Conservation (phyloP, 2,797 vertebrate genomes). For the Echiichthys vipera region DNA sequence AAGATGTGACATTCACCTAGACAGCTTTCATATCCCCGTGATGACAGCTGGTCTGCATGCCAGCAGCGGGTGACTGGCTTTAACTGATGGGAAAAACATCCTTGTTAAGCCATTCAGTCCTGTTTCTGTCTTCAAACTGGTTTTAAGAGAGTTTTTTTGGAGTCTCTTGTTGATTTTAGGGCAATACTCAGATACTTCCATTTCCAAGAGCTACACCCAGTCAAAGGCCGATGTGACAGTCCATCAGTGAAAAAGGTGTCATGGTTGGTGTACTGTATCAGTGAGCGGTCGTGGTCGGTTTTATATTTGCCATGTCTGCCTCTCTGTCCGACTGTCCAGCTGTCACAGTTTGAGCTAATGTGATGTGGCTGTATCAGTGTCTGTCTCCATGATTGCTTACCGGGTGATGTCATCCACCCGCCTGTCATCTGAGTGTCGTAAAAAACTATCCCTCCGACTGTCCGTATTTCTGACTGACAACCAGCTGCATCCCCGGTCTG, state of each 20-base stretch:
- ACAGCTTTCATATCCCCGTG: constrained; percentile 54
- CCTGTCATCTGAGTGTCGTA: constrained; percentile 61
- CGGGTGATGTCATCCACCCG: constrained; percentile 74
- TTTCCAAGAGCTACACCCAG: constrained; percentile 6
- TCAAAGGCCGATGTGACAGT: constrained; percentile 41
- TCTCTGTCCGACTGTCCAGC: constrained; percentile 54
- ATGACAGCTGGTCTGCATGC: constrained; percentile 65
- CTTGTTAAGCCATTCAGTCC: background rate
- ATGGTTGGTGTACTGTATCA: constrained; percentile 58
- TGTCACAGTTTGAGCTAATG: constrained; percentile 67
- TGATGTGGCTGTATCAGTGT: constrained; percentile 60
- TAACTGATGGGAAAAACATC: constrained; percentile 45
- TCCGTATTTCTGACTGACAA: constrained; percentile 35
- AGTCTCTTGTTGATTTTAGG: too few relatives aligned
- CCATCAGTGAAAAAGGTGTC: constrained; percentile 57
- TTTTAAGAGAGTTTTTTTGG: too few relatives aligned
- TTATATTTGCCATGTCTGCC: constrained; percentile 72
- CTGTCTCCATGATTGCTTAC: constrained; percentile 56
- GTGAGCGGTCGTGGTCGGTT: constrained; percentile 54
- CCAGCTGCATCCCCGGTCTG: constrained; percentile 10
- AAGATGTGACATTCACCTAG: constrained; percentile 62
- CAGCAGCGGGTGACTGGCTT: constrained; percentile 41
- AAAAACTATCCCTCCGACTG: constrained; percentile 42
- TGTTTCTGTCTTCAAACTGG: too few relatives aligned
- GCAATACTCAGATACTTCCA: too few relatives aligned